Evolutionary conservation across 2,797 vertebrate genomes (phyloP), one percentile per base, ranked within the genome.

Genomic region (Molossus alvarezi): DNA sequence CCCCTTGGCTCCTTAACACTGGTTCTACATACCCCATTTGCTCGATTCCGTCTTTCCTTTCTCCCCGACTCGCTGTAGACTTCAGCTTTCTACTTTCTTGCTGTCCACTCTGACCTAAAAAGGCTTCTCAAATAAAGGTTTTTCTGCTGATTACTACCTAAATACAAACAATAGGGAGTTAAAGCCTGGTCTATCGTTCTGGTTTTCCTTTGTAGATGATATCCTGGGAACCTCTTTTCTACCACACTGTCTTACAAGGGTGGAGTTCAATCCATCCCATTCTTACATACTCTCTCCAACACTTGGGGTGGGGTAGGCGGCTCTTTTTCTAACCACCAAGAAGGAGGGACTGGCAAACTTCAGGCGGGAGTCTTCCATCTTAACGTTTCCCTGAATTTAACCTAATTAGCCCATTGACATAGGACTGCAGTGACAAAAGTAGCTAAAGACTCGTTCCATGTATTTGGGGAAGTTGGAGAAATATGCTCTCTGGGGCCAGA

Each of bases 81-180:
- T 41, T 60, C 14, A 88, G 69, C 8, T 64, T 62, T 82, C 57
- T 13, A 7, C 20, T 27, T 76, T 71, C 71, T 57, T 51, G 23
- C 13, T 5, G 55, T 71, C 88, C 48, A 76, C 14, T 55, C 69
- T 76, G 81, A 57, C 29, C 33, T 93, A 48, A 86, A 95, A 95
- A 41, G 29, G 5, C 65, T 92, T 60, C 57, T 62, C 25, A 5
- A 71, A 71, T 33, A 80, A 80, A 90, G 18, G 4, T 41, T 80
- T 94, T 86, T 86, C 65, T 83, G 20, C 9, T 29, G 18, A 57
- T 75, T 53, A 69, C 60, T 51, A 79, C 25, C 57, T 48, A 90
- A 67, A 85, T 41, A 60, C 51, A 58, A 58, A 69, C 62, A 72
- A 64, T 9, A 6, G 71, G 69, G 10, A 62, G 45, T 33, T 5